phyloP scores from a whole-genome alignment of 2,113 vertebrate genomes.

The Delphinus delphis region DNA sequence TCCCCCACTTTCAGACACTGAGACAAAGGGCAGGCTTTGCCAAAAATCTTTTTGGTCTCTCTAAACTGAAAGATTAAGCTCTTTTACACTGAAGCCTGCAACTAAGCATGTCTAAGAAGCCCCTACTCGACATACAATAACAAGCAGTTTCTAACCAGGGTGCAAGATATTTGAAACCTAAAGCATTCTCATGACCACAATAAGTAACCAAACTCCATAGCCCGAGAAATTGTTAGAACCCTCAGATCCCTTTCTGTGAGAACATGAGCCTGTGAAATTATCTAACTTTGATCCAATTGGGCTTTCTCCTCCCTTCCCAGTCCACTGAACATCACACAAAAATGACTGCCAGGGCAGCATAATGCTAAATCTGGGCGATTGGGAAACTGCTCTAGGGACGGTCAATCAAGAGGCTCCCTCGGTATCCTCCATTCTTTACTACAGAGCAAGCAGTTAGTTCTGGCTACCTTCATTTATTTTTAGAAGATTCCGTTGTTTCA shows the following conservation, averaged over 20 bases:
- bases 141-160: neutral
- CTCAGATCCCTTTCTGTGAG: constrained; percentile 15
- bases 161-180: constrained; percentile 5
- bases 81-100: neutral
- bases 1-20: neutral
- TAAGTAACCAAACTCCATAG: constrained; percentile 53
- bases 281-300: constrained; percentile 46
- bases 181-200: neutral
- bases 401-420: neutral
- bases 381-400: neutral
- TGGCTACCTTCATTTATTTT: neutral
- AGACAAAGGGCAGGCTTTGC: neutral
- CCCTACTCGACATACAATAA: neutral
- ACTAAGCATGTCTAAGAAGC: neutral
- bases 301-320: constrained; percentile 51
- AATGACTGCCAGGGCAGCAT: neutral
- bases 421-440: neutral
- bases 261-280: constrained; percentile 50
- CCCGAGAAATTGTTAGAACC: neutral
- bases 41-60: neutral
- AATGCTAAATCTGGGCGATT: neutral
- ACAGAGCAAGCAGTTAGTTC: neutral
- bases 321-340: constrained; percentile 36
- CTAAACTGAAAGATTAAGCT: constrained; percentile 6
- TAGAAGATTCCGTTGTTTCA: neutral